A percentile compares a stretch with the other conserved stretches of the same genome.
Conservation (phyloP, 1,140 invertebrate species). For the Eupristina koningsbergeri region DNA sequence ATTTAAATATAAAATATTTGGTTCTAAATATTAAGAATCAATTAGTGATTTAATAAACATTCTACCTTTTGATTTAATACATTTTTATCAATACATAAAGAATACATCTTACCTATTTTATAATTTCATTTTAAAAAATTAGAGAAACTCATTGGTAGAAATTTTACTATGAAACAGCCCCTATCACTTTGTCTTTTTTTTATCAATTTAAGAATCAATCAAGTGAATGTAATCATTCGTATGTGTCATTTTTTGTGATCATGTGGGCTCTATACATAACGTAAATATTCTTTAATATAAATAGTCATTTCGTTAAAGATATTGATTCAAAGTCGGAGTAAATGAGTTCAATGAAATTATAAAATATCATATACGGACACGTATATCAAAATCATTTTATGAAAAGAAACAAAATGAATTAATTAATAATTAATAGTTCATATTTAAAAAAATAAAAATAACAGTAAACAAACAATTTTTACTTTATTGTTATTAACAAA, state of each 20-base stretch:
- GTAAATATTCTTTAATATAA: slow-evolving; percentile 6
- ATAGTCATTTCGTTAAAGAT: slow-evolving; percentile 29
- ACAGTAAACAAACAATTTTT: no score
- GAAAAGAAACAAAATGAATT: no score
- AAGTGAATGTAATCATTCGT: slow-evolving; percentile 55
- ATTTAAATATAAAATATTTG: no score
- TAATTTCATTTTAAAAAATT: not conserved
- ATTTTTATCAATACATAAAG: no score
- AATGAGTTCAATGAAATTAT: not conserved
- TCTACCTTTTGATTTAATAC: no score
- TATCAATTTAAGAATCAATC: slow-evolving; percentile 56
- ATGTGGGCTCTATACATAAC: slow-evolving; percentile 56
- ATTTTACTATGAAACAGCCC: slow-evolving; percentile 46
- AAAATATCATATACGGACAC: no score
- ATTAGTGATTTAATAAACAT: no score
- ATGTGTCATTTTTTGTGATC: slow-evolving; percentile 53
- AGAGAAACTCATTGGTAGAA: not conserved
- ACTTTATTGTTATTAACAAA: no score
- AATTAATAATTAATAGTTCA: no score
- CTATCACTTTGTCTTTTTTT: slow-evolving; percentile 50
- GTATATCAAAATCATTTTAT: no score
- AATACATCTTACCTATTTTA: not conserved
- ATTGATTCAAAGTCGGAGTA: not conserved
- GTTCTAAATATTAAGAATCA: no score
- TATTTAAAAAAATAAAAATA: no score